phyloP scores from a whole-genome alignment of 1,140 invertebrate genomes.

The Lordiphosa clarofinis region DNA sequence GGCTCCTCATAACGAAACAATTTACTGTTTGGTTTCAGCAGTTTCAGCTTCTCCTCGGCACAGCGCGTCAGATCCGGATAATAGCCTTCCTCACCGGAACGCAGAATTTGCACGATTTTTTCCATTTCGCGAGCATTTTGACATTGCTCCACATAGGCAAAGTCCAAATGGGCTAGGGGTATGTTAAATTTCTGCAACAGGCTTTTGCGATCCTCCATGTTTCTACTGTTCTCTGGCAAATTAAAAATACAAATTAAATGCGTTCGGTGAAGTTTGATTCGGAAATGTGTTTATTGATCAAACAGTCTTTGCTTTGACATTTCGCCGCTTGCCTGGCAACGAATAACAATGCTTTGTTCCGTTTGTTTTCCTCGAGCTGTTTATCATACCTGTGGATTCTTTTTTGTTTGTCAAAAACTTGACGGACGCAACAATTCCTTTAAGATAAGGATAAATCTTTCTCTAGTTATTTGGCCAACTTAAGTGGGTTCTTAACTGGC shows the following conservation, averaged over 20 bases:
- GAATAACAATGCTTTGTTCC: no score
- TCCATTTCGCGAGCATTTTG: conserved; percentile 82
- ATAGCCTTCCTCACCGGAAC: conserved; percentile 85
- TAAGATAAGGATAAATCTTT: no score
- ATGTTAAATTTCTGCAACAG: conserved; percentile 82
- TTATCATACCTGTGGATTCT: no score
- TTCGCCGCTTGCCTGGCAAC: conserved; percentile 6
- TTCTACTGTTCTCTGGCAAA: background rate
- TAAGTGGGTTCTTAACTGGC: no score
- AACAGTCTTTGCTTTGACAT: background rate
- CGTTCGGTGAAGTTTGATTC: background rate
- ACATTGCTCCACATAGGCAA: conserved; percentile 82
- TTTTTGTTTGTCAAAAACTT: no score
- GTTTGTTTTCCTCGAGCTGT: no score
- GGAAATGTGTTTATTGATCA: conserved; percentile 4
- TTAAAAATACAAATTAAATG: background rate
- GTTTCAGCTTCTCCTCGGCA: conserved; percentile 81
- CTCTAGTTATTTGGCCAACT: no score
- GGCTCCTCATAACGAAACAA: conserved; percentile 80
- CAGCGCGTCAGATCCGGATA: conserved; percentile 83
- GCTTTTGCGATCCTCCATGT: conserved; percentile 53
- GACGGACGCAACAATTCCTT: no score
- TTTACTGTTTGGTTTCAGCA: conserved; percentile 81
- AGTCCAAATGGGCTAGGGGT: conserved; percentile 83
- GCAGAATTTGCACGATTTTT: conserved; percentile 82